A percentile compares a stretch with the other conserved stretches of the same genome.
Evolutionary conservation across 2,113 vertebrate species (phyloP).

Genomic region (Triplophysa tibetana): DNA sequence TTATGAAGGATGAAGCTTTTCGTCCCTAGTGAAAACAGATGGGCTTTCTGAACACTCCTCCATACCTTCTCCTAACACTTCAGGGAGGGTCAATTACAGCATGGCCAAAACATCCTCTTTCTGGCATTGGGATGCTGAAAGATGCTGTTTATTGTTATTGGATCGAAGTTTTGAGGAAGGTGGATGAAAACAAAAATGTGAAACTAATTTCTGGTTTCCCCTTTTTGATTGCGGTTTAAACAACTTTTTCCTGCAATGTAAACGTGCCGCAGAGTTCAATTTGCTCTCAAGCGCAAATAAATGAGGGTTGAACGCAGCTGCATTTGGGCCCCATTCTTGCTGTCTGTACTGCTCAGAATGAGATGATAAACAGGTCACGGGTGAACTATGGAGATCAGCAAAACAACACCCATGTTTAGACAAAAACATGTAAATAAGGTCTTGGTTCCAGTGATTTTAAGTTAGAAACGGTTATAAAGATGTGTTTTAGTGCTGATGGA

Average conservation of each 20-base stretch:
- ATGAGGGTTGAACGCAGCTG: slow-evolving; percentile 10
- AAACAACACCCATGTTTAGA: not conserved
- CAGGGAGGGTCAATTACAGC: slow-evolving; percentile 76
- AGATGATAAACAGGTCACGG: slow-evolving; percentile 27
- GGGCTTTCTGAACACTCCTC: slow-evolving; percentile 59
- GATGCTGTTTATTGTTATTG: slow-evolving; percentile 77
- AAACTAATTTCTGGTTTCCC: slow-evolving; percentile 72
- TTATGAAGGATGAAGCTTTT: slow-evolving; percentile 39
- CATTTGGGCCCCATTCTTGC: slow-evolving; percentile 26
- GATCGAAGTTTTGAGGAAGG: slow-evolving; percentile 60
- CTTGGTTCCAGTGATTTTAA: slow-evolving; percentile 32
- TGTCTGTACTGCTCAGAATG: not conserved
- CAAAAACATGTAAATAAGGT: slow-evolving; percentile 24
- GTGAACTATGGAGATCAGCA: not conserved
- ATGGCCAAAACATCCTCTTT: slow-evolving; percentile 77
- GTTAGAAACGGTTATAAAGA: not conserved
- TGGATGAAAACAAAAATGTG: slow-evolving; percentile 64
- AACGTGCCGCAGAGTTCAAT: slow-evolving; percentile 32
- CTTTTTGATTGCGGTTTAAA: slow-evolving; percentile 74
- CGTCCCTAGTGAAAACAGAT: slow-evolving; percentile 71
- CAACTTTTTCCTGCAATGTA: slow-evolving; percentile 47
- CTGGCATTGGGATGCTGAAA: slow-evolving; percentile 68
- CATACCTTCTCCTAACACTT: slow-evolving; percentile 72
- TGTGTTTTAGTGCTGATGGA: not conserved
- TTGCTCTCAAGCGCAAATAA: slow-evolving; percentile 24